These are phyloP conservation scores for Mayetiola destructor DNA, from an alignment of 2,888 invertebrate species.

Conservation along the genomic window DNA sequence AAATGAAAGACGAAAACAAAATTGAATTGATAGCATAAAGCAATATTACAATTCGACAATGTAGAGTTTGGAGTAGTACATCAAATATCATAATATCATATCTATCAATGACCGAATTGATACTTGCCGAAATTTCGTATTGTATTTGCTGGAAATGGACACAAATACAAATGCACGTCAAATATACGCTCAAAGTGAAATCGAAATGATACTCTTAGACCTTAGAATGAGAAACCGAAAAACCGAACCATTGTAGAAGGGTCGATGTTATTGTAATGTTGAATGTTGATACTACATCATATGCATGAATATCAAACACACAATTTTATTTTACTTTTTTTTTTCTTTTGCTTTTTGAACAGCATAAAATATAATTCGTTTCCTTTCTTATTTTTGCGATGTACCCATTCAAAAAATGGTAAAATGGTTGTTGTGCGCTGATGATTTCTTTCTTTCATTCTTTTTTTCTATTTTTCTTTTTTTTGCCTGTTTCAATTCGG, in stretches of 20 bases:
- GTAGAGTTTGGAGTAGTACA: no score
- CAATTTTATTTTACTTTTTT: no score
- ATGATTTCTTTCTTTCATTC: neutral
- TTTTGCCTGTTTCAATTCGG: no score
- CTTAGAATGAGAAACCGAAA: neutral
- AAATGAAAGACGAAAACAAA: no score
- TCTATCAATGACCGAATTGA: neutral
- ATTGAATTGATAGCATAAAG: no score
- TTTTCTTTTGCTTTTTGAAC: no score
- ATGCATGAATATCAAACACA: conserved; percentile 11
- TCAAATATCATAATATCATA: conserved; percentile 3
- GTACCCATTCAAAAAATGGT: neutral
- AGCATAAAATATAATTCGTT: conserved; percentile 10
- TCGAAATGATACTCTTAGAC: neutral
- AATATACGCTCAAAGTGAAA: neutral
- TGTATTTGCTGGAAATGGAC: neutral
- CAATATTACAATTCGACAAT: no score
- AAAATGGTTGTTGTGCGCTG: no score
- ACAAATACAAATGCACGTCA: neutral
- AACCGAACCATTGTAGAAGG: neutral
- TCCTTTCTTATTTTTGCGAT: neutral
- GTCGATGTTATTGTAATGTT: neutral
- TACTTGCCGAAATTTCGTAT: neutral
- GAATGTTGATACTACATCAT: conserved; percentile 10
- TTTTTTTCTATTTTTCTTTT: neutral